These are phyloP conservation scores for Limnephilus marmoratus DNA, from an alignment of 2,888 invertebrate species.

Conservation along the genomic window DNA sequence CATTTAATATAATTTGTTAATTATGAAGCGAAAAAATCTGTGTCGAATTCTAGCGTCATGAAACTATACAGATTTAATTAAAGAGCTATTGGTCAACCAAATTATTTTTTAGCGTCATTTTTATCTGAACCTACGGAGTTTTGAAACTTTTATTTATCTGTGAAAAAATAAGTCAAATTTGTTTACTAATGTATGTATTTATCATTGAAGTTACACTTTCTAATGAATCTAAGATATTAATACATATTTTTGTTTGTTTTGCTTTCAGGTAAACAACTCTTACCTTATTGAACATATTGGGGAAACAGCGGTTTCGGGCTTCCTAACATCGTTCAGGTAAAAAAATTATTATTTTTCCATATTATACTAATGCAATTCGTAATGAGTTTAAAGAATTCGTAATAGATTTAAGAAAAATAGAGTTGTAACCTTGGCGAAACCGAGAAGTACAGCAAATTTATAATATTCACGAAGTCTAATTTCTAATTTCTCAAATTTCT, in stretches of 20 bases:
- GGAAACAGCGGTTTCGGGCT: not conserved
- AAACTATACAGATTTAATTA: too few relatives aligned
- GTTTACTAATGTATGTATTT: not conserved
- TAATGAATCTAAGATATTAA: not conserved
- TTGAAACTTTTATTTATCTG: not conserved
- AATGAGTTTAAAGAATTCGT: too few relatives aligned
- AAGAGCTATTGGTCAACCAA: too few relatives aligned
- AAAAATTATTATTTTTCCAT: not conserved
- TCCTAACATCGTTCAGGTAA: not conserved
- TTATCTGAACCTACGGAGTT: not conserved
- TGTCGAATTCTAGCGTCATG: not conserved
- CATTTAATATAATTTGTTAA: too few relatives aligned
- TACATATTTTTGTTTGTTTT: not conserved
- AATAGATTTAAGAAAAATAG: too few relatives aligned
- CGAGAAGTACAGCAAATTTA: not conserved
- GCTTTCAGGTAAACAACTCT: not conserved
- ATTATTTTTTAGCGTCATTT: not conserved
- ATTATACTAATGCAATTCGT: not conserved
- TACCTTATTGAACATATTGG: not conserved
- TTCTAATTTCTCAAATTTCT: too few relatives aligned
- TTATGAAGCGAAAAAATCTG: too few relatives aligned
- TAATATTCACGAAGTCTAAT: not conserved
- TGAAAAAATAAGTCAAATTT: not conserved
- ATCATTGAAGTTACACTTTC: too few relatives aligned
- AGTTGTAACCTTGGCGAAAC: too few relatives aligned